Base-by-base conservation (phyloP, 2,797 vertebrate genomes). In the Kryptolebias ocellatus region DNA sequence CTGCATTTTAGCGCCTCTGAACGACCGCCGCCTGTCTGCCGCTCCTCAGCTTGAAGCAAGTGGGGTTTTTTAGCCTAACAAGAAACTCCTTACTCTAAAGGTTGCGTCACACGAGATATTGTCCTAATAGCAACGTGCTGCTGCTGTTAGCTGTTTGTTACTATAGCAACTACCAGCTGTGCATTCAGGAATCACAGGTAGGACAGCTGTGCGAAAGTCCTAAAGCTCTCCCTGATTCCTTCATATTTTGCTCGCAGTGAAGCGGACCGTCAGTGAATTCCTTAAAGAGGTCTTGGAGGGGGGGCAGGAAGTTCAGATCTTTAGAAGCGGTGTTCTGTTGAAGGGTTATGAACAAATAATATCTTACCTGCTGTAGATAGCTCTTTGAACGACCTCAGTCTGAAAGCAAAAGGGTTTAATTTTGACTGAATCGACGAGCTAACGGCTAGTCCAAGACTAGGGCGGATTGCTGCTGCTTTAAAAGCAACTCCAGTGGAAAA, bases 111-210 rank as follows among this genome's bases (percentile, higher is more conserved):
- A 18, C 65, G 68, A 83, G 28, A 28, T 27, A 17, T 59, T 67
- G 74, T 85, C 87, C 88, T 84, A 89, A 88, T 89, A 80, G 84
- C 79, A 87, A 83, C 67, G 58, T 60, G 79, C 39, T 74, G 51
- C 79, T 53, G 85, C 85, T 85, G 69, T 79, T 63, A 64, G 84
- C 60, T 88, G 85, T 84, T 77, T 0, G 83, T 92, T 88, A 87
- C 89, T 86, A 90, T 91, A 79, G 88, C 86, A 89, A 91, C 91
- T 20, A 56, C 64, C 79, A 83, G 85, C 80, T 86, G 82, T 82
- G 77, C 65, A 72, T 76, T 64, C 29, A 34, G 53, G 65, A 80
- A 71, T 72, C 78, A 76, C 84, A 89, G 82, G 76, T 84, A 60
- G 24, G 42, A 24, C 39, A 18, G 12, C 4, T 9, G 6, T 49